phyloP scores from a whole-genome alignment of 2,113 vertebrate species.

The Dolichallabes microphthalmus region DNA sequence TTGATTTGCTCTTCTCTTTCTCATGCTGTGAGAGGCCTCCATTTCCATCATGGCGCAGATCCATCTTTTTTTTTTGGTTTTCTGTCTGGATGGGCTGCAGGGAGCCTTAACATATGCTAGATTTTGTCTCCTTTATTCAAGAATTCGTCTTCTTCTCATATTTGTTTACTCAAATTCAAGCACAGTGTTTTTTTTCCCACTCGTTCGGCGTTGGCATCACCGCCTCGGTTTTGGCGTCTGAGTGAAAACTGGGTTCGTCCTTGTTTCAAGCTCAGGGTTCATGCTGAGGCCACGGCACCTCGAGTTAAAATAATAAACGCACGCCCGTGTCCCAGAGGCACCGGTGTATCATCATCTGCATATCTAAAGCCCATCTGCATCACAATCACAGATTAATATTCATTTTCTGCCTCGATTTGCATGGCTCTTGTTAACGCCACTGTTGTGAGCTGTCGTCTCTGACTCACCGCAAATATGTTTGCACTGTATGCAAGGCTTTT shows the following conservation, averaged over 20 bases:
- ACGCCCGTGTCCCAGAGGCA: conserved; percentile 56
- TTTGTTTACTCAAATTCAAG: conserved; percentile 33
- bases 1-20: conserved; percentile 39
- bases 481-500: conserved; percentile 6
- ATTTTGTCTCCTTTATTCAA: conserved; percentile 34
- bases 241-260: background rate
- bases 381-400: conserved; percentile 63
- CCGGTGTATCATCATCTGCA: conserved; percentile 37
- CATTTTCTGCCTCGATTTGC: conserved; percentile 48
- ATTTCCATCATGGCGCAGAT: conserved; percentile 34
- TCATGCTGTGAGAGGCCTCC: conserved; percentile 29
- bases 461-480: background rate
- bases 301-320: conserved; percentile 43
- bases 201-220: background rate
- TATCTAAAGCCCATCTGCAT: conserved; percentile 63
- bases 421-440: conserved; percentile 37
- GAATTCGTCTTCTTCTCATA: conserved; percentile 1
- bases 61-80: background rate
- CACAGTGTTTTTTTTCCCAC: background rate
- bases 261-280: conserved; percentile 31
- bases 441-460: conserved; percentile 5
- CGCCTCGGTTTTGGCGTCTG: conserved; percentile 15
- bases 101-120: conserved; percentile 24
- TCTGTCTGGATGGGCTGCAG: conserved; percentile 16
- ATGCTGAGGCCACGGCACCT: conserved; percentile 36